Percentiles rank a stretch among this genome's conserved stretches.
phyloP scores from a whole-genome alignment of 92 coral and sea anemone genomes.

The Parazoanthus darwini region DNA sequence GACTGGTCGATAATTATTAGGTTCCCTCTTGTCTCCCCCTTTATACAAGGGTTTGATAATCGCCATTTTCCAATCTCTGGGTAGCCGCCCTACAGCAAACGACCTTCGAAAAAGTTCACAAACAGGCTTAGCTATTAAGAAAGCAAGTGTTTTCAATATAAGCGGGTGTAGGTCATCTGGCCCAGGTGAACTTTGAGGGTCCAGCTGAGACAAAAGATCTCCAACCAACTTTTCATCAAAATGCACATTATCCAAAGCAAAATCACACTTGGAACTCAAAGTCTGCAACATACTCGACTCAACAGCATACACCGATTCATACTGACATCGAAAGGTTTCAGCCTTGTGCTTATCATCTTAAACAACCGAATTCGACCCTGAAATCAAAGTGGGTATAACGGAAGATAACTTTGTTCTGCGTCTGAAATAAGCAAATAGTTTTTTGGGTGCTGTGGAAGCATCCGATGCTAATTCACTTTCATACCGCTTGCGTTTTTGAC shows the following conservation, averaged over 20 bases:
- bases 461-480: not conserved
- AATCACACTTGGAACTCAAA: too few relatives aligned
- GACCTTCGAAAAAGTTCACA: not conserved
- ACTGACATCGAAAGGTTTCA: not conserved
- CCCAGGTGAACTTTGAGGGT: not conserved
- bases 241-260: too few relatives aligned
- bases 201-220: not conserved
- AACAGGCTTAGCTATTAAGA: not conserved
- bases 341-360: not conserved
- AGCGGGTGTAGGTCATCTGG: not conserved
- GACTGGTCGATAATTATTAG: too few relatives aligned
- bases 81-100: not conserved
- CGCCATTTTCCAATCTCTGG: not conserved
- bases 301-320: not conserved
- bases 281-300: not conserved
- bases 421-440: not conserved
- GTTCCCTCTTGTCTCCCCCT: not conserved
- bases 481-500: not conserved
- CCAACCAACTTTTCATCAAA: too few relatives aligned
- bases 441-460: not conserved
- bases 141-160: not conserved
- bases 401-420: not conserved
- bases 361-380: not conserved
- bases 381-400: not conserved
- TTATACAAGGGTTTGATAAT: not conserved